These are phyloP conservation scores for Drosophila mulleri DNA, from an alignment of 2,888 invertebrate species.

Conservation along the genomic window DNA sequence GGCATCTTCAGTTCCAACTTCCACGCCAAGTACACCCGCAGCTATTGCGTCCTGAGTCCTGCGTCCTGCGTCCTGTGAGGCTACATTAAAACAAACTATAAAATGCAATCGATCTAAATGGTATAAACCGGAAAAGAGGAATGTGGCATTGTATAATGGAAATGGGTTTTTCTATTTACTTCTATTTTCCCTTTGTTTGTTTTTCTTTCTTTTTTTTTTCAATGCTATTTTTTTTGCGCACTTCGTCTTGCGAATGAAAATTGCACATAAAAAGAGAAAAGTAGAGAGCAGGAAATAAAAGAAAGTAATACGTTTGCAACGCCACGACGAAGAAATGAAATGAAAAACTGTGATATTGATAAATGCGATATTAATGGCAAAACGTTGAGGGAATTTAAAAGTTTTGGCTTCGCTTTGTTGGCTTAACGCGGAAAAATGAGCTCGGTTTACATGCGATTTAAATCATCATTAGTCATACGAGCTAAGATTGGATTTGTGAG, in stretches of 20 bases:
- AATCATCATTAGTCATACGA: slow-evolving; percentile 68
- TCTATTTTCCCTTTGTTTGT: slow-evolving; percentile 39
- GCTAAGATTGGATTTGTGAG: slow-evolving; percentile 12
- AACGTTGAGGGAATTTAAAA: slow-evolving; percentile 73
- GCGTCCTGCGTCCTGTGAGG: slow-evolving; percentile 34
- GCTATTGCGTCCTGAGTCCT: slow-evolving; percentile 36
- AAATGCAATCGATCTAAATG: slow-evolving; percentile 82
- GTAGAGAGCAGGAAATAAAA: slow-evolving; percentile 39
- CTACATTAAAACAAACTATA: slow-evolving; percentile 81
- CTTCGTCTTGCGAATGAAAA: slow-evolving; percentile 60
- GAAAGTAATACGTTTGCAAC: slow-evolving; percentile 65
- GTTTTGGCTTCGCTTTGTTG: slow-evolving; percentile 57
- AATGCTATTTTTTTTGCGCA: slow-evolving; percentile 20
- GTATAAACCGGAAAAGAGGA: slow-evolving; percentile 79
- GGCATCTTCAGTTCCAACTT: slow-evolving; percentile 36
- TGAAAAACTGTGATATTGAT: slow-evolving; percentile 81
- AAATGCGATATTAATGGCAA: slow-evolving; percentile 79
- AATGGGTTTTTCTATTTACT: slow-evolving; percentile 67
- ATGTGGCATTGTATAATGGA: slow-evolving; percentile 80
- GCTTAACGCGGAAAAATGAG: slow-evolving; percentile 61
- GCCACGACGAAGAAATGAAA: slow-evolving; percentile 58
- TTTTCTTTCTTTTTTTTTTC: slow-evolving; percentile 31
- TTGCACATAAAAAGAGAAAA: slow-evolving; percentile 49
- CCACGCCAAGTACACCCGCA: slow-evolving; percentile 39
- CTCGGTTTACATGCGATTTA: slow-evolving; percentile 64